These are phyloP conservation scores for Zapus hudsonius DNA, from an alignment of 2,113 vertebrate species.

Conservation along the genomic window DNA sequence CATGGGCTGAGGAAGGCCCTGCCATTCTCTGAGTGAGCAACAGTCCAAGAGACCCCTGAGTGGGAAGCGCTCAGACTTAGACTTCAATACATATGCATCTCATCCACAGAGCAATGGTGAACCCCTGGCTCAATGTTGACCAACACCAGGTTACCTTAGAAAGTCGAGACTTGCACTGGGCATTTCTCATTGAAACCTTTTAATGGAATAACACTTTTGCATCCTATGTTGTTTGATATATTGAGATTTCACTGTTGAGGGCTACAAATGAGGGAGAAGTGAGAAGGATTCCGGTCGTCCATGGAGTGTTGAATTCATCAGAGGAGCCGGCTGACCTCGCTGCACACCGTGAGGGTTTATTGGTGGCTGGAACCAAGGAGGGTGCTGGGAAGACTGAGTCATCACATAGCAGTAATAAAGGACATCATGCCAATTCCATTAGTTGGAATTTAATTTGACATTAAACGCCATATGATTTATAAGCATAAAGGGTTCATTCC, in stretches of 20 bases:
- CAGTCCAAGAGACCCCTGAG: neutral
- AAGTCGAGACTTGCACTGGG: neutral
- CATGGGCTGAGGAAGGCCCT: no score
- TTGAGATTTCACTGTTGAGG: neutral
- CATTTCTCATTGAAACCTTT: neutral
- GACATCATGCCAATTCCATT: neutral
- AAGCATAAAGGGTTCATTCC: neutral
- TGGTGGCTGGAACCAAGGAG: neutral
- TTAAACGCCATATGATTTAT: neutral
- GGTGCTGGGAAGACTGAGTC: neutral
- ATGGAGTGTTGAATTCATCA: neutral
- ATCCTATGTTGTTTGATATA: neutral
- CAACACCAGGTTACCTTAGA: neutral
- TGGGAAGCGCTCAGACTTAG: neutral
- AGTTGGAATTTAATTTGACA: conserved; percentile 26
- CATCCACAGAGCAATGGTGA: neutral
- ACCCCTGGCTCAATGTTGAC: neutral
- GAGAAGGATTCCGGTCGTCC: neutral
- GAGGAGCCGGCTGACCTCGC: neutral
- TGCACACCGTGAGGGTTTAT: neutral
- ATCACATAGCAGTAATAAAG: neutral
- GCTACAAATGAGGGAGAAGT: neutral
- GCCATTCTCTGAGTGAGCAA: no score
- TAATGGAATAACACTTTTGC: neutral
- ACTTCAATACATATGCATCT: neutral